Percentiles rank a stretch among this genome's conserved stretches.
These are phyloP conservation scores for Drosophila eugracilis DNA, from an alignment of 1,140 invertebrate species.

Conservation along the genomic window DNA sequence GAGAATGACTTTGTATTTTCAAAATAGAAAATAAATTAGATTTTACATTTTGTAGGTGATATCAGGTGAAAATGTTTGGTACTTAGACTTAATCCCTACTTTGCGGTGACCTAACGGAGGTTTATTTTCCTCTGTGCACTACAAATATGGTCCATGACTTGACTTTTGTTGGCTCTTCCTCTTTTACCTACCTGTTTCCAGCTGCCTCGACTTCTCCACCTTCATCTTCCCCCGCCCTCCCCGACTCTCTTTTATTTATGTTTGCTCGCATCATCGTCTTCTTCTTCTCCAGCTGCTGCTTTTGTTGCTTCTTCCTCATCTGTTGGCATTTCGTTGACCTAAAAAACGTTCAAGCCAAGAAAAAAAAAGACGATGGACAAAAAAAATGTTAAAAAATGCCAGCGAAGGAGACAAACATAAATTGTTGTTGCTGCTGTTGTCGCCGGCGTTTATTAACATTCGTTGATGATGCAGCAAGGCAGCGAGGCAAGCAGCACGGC, in stretches of 20 bases:
- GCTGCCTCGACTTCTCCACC: neutral
- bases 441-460: conserved; percentile 67
- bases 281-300: conserved; percentile 40
- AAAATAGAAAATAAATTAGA: too few relatives aligned
- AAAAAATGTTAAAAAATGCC: conserved; percentile 39
- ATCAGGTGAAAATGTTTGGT: too few relatives aligned
- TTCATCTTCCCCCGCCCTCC: neutral
- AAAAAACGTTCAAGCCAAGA: conserved; percentile 78
- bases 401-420: conserved; percentile 50
- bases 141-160: conserved; percentile 63
- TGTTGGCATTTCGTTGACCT: conserved; percentile 80
- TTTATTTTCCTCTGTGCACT: neutral
- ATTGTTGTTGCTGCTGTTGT: conserved; percentile 66
- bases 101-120: neutral
- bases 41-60: too few relatives aligned
- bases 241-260: conserved; percentile 56
- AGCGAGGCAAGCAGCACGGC: too few relatives aligned
- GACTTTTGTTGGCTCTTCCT: conserved; percentile 61
- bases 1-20: neutral
- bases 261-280: conserved; percentile 71
- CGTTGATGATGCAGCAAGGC: conserved; percentile 60
- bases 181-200: conserved; percentile 53
- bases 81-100: too few relatives aligned
- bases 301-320: conserved; percentile 37
- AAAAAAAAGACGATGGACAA: conserved; percentile 54